phyloP scores from a whole-genome alignment of 2,888 invertebrate genomes.

The Coenonympha arcania region DNA sequence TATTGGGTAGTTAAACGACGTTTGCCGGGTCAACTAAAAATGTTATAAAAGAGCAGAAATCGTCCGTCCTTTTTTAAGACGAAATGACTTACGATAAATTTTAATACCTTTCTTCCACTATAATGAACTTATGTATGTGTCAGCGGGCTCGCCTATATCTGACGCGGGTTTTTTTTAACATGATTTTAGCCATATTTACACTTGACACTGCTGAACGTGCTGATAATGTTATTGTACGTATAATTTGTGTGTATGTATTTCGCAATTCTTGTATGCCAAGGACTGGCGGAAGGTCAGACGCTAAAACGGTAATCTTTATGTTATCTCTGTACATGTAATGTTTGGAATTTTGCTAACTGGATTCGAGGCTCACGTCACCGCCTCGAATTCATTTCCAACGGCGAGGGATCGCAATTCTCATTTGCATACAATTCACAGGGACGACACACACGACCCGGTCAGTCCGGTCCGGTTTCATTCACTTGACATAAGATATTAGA shows the following conservation, averaged over 20 bases:
- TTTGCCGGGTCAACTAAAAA: no score
- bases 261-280: conserved; percentile 62
- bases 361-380: conserved; percentile 44
- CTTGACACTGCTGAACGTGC: conserved; percentile 27
- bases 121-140: no score
- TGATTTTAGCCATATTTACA: background rate
- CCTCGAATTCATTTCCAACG: conserved; percentile 26
- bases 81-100: no score
- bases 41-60: no score
- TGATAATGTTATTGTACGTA: no score
- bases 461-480: background rate
- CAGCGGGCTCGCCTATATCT: no score
- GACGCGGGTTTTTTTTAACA: background rate
- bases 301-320: conserved; percentile 71
- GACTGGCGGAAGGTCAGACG: conserved; percentile 62
- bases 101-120: no score
- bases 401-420: conserved; percentile 20
- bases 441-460: background rate
- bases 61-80: no score
- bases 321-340: conserved; percentile 54
- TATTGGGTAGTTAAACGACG: no score
- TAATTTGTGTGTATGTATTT: conserved; percentile 56
- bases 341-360: conserved; percentile 46
- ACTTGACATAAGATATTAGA: no score
- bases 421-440: conserved; percentile 1